Percentiles rank a stretch among this genome's conserved stretches.
Evolutionary conservation across 2,888 invertebrate genomes (phyloP).

Genomic region (Electrophaes corylata): DNA sequence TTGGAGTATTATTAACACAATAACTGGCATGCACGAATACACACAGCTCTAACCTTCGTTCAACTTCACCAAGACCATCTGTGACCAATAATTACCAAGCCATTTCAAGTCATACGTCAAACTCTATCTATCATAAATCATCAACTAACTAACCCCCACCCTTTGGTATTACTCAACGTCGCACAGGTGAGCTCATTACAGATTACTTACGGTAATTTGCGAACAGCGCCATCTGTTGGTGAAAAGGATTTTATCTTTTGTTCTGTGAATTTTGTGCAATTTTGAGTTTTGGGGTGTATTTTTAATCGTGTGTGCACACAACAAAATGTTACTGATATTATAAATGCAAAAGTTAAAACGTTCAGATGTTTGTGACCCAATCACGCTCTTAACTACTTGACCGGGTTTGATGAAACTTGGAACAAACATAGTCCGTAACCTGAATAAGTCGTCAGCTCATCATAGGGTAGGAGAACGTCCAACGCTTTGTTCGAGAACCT

Average conservation of each 20-base stretch:
- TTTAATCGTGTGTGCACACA: neutral
- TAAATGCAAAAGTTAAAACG: no score
- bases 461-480: no score
- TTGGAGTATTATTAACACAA: no score
- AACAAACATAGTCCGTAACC: no score
- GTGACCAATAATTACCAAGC: slow-evolving; percentile 30
- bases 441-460: no score
- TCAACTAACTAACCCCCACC: slow-evolving; percentile 32
- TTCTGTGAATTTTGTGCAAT: slow-evolving; percentile 46
- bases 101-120: slow-evolving; percentile 39
- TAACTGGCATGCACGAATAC: slow-evolving; percentile 9
- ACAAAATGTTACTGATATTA: no score
- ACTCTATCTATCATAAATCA: slow-evolving; percentile 38
- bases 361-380: no score
- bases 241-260: slow-evolving; percentile 50
- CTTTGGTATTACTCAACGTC: slow-evolving; percentile 52
- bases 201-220: slow-evolving; percentile 74
- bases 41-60: slow-evolving; percentile 10
- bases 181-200: slow-evolving; percentile 77
- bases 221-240: slow-evolving; percentile 63
- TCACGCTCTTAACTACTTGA: no score
- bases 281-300: slow-evolving; percentile 7
- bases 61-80: slow-evolving; percentile 19
- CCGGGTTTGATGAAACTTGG: no score
- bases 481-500: no score